Conservation (phyloP, 2,888 invertebrate genomes). For the Epinotia nisella region DNA sequence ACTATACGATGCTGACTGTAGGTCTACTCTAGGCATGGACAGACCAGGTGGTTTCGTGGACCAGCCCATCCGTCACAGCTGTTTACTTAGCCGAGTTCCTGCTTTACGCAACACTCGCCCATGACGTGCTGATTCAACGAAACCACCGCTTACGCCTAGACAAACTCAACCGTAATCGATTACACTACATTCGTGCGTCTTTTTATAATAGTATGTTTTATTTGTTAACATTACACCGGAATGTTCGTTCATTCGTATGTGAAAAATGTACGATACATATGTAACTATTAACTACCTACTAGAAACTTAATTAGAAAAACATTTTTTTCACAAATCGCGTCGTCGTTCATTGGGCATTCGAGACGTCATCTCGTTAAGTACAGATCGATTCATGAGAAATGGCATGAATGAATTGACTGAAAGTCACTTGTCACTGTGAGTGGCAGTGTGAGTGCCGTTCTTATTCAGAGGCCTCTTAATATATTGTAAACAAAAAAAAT, state of each 20-base stretch:
- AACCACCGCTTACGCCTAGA: slow-evolving; percentile 33
- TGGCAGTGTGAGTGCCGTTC: too few relatives aligned
- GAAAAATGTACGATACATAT: not conserved
- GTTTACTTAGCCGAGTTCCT: slow-evolving; percentile 31
- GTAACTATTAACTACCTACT: not conserved
- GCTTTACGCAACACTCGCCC: slow-evolving; percentile 34
- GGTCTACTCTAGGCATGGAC: too few relatives aligned
- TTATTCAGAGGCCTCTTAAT: too few relatives aligned
- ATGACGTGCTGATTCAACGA: slow-evolving; percentile 31
- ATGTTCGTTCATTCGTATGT: not conserved
- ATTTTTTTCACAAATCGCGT: too few relatives aligned
- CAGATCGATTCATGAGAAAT: too few relatives aligned
- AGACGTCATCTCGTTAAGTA: not conserved
- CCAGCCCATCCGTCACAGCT: slow-evolving; percentile 30
- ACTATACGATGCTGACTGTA: too few relatives aligned
- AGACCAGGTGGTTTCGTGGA: slow-evolving; percentile 8
- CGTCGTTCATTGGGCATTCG: too few relatives aligned
- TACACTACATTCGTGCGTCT: slow-evolving; percentile 27
- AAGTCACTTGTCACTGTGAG: too few relatives aligned
- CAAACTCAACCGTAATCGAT: slow-evolving; percentile 41
- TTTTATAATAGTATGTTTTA: slow-evolving; percentile 32
- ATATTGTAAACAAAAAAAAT: too few relatives aligned
- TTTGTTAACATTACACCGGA: slow-evolving; percentile 16
- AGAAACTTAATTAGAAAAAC: too few relatives aligned
- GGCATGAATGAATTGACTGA: too few relatives aligned